Percentiles rank a stretch among this genome's conserved stretches.
Evolutionary conservation across 2,888 invertebrate genomes (phyloP).

Genomic region (Heteropelma amictum): DNA sequence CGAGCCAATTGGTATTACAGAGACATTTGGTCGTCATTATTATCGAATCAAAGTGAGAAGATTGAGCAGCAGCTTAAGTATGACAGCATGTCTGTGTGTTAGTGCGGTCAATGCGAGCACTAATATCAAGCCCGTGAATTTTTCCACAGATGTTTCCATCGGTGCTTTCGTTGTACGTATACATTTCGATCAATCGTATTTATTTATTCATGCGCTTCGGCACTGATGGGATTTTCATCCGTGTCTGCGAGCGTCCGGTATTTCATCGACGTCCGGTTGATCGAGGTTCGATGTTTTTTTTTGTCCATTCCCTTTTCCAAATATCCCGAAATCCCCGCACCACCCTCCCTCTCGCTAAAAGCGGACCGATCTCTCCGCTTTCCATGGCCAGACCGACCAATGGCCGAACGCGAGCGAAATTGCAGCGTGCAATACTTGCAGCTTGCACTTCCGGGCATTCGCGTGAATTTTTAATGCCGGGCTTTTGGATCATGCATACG

Average conservation of each 20-base stretch:
- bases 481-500: slow-evolving; percentile 48
- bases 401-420: slow-evolving; percentile 12
- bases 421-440: slow-evolving; percentile 45
- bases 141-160: slow-evolving; percentile 35
- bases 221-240: slow-evolving; percentile 72
- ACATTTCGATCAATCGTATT: slow-evolving; percentile 34
- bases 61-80: not conserved
- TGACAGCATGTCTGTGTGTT: slow-evolving; percentile 3
- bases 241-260: slow-evolving; percentile 45
- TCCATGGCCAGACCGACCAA: not conserved
- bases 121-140: not conserved
- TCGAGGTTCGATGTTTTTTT: slow-evolving; percentile 33
- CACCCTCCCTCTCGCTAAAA: slow-evolving; percentile 7
- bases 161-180: no score
- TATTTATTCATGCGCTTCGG: slow-evolving; percentile 71
- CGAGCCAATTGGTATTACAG: slow-evolving; percentile 2
- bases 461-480: slow-evolving; percentile 51
- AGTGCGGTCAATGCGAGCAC: not conserved
- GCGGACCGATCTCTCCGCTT: slow-evolving; percentile 41
- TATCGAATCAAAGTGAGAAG: slow-evolving; percentile 43
- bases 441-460: slow-evolving; percentile 43
- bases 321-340: not conserved
- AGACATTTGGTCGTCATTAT: slow-evolving; percentile 51
- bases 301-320: not conserved
- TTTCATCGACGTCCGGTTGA: slow-evolving; percentile 40